These are phyloP conservation scores for Zaprionus vittiger DNA, from an alignment of 1,140 invertebrate genomes.

Conservation along the genomic window DNA sequence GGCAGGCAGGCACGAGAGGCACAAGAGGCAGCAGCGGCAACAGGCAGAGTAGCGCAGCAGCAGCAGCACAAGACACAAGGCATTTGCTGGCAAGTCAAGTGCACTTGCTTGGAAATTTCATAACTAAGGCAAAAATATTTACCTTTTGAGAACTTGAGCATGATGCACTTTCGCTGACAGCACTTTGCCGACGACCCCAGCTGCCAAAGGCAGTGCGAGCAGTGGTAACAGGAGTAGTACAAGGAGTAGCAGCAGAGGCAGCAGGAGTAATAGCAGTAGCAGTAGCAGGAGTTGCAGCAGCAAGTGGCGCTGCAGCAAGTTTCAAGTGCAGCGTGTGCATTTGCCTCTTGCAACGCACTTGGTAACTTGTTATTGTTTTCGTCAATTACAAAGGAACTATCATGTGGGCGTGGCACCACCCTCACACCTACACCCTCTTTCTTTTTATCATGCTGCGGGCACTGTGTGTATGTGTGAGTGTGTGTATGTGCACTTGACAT, in stretches of 20 bases:
- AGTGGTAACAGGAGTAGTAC: too few species aligned
- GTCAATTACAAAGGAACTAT: slow-evolving; percentile 65
- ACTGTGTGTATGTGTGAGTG: slow-evolving; percentile 24
- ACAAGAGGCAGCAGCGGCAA: slow-evolving; percentile 3
- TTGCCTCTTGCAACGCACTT: slow-evolving; percentile 20
- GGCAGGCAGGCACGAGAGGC: background rate
- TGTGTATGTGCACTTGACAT: slow-evolving; percentile 70
- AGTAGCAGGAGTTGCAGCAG: background rate
- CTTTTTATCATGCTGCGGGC: background rate
- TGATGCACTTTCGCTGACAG: slow-evolving; percentile 49
- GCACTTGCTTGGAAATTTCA: slow-evolving; percentile 66
- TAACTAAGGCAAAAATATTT: slow-evolving; percentile 78
- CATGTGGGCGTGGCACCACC: background rate
- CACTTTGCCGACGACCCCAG: slow-evolving; percentile 11
- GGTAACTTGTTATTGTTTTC: slow-evolving; percentile 63
- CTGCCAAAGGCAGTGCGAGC: background rate
- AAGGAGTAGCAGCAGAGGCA: background rate
- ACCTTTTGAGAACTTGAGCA: slow-evolving; percentile 69
- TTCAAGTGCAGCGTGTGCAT: slow-evolving; percentile 26
- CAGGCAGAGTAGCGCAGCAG: background rate
- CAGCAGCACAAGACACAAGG: slow-evolving; percentile 22
- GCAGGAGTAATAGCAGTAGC: background rate
- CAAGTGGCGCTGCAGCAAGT: slow-evolving; percentile 22
- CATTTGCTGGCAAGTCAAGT: slow-evolving; percentile 24
- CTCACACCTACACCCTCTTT: background rate